phyloP scores from a whole-genome alignment of 2,888 invertebrate genomes.

The Dryobota labecula region DNA sequence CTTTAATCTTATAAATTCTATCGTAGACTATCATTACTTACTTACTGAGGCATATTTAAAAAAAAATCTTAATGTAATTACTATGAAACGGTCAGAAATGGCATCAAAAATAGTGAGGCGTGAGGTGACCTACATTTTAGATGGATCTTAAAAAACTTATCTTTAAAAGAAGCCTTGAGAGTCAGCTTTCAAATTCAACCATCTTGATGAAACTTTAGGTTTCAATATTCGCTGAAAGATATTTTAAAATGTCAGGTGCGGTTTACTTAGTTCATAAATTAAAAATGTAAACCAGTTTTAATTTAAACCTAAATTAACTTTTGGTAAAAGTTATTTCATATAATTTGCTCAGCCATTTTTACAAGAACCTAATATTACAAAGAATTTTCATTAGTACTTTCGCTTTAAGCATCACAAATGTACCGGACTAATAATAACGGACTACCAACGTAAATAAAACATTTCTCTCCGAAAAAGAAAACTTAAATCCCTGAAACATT shows the following conservation, averaged over 20 bases:
- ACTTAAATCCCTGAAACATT: slow-evolving; percentile 39
- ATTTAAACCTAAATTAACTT: slow-evolving; percentile 23
- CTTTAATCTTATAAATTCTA: no score
- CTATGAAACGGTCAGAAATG: slow-evolving; percentile 39
- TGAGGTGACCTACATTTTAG: slow-evolving; percentile 43
- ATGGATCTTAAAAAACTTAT: slow-evolving; percentile 44
- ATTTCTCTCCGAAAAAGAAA: slow-evolving; percentile 40
- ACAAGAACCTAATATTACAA: background rate
- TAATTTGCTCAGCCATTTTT: slow-evolving; percentile 3
- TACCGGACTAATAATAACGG: slow-evolving; percentile 41
- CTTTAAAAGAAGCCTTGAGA: slow-evolving; percentile 21
- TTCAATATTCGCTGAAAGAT: slow-evolving; percentile 29
- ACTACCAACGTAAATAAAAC: slow-evolving; percentile 37
- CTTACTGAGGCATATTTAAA: slow-evolving; percentile 11
- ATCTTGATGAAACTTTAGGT: slow-evolving; percentile 10
- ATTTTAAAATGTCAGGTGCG: slow-evolving; percentile 13
- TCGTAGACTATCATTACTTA: slow-evolving; percentile 20
- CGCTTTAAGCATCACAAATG: slow-evolving; percentile 23
- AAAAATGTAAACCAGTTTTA: slow-evolving; percentile 24
- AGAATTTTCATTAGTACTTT: slow-evolving; percentile 33
- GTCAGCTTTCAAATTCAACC: slow-evolving; percentile 35
- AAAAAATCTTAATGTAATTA: slow-evolving; percentile 48
- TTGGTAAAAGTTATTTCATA: background rate
- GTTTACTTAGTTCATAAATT: slow-evolving; percentile 17
- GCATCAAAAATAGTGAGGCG: slow-evolving; percentile 16